Base-by-base conservation (phyloP, 1,140 invertebrate species). In the Zaprionus africanus region DNA sequence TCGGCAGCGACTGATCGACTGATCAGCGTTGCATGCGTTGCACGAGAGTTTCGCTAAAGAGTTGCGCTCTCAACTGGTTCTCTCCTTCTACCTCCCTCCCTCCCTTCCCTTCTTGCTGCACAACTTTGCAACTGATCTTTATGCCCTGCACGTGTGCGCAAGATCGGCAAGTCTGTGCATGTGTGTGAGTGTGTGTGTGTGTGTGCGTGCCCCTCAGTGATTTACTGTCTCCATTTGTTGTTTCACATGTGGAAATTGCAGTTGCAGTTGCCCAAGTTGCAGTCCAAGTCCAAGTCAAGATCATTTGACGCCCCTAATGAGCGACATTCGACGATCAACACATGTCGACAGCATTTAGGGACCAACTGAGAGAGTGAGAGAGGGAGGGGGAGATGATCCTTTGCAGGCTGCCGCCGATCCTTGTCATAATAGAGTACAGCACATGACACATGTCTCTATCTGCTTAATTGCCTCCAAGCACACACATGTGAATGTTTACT, bases 401-500 rank as follows among this genome's bases (percentile, higher is more conserved):
- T 65, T 69, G 34, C 49, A 11, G 5, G 24, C 22, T 22, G 49
- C 31, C 31, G 54, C 68, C 72, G 34, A 67, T 79, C 72, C 70
- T 79, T 65, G 64, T 71, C 62, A 63, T 54, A 58, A 11, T n/a
- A 46, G 6, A n/a, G 41, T 46, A 5, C 4, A 9, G 65, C 70
- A 65, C 56, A 28, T n/a, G 17, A 51, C 12, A 19, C 36, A 69
- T 46, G 15, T 74, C 43, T 5, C 54, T 49, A 36, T 26, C 7
- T 49, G 67, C 43, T 70, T 74, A 85, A 84, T 81, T 84, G 46
- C 73, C 36, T 46, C 24, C 51, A 72, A 72, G 17, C 41, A 46
- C 41, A 46, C 84, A 87, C 68, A 78, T 87, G 83, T 86, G 66
- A 54, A 38, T 79, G 46, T 75, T 78, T 80, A 83, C 80, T 72